Evolutionary conservation across 2,113 vertebrate species (phyloP), one percentile per base, ranked within the genome.

Genomic region (Amazona vittata): DNA sequence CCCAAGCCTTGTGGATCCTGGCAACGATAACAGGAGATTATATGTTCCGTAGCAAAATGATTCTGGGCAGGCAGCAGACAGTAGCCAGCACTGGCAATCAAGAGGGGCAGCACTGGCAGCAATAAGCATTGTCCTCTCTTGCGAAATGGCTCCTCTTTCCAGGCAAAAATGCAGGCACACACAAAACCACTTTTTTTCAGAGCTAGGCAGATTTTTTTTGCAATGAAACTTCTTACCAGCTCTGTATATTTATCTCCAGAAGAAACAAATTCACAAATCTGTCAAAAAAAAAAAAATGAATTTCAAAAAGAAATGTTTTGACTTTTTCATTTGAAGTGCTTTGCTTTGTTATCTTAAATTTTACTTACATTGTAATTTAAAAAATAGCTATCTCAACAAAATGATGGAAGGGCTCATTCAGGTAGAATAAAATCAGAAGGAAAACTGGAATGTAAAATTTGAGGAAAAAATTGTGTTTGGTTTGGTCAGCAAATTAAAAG

Each of bases 241-340:
- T 89, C 47, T 86, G 83, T 85, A 93, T 96, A 95, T 94, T 91
- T 95, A 94, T 89, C 81, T 94, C 77, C 77, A 94, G 86, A 92
- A 96, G 73, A 96, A 94, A 85, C 24, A 76, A 85, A 86, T 93
- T 60, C 80, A 79, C 47, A 82, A 57, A 96, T 82, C 86, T 96
- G 91, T 95, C 90, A 84, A 68, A 94, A 93, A 64, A 78, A 76
- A 87, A 2, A 4, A 8, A 22, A n/a, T 93, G 57, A 77, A 85
- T 95, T 93, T 93, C 35, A 62, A 63, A 93, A 77, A 91, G 82
- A 93, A 91, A 83, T 52, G 82, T 79, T 93, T 96, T 94, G 84
- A 87, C 74, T 60, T 52, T 93, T 93, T 86, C 47, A 53, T 96
- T 92, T 92, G 55, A 95, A 96, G 79, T 73, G 31, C 44, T 84